These are phyloP conservation scores for Enteromius fasciolatus DNA, from an alignment of 2,797 vertebrate genomes.

Conservation along the genomic window DNA sequence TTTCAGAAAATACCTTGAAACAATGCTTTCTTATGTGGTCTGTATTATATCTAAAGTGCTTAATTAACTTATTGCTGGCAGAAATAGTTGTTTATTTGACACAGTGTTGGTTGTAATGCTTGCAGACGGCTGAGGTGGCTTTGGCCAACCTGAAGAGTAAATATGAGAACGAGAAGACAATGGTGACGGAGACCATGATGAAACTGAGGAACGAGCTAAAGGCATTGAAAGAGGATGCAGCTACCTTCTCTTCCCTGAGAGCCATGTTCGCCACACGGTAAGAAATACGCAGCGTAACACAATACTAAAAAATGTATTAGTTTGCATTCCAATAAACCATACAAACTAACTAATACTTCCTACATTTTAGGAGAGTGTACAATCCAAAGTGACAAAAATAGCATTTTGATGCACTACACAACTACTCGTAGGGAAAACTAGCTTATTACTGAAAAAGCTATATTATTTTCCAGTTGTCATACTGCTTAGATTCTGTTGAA, in stretches of 20 bases:
- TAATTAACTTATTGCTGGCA: not conserved
- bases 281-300: slow-evolving; percentile 45
- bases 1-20: not conserved
- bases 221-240: slow-evolving; percentile 95
- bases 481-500: not conserved
- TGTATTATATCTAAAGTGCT: not conserved
- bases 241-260: slow-evolving; percentile 96
- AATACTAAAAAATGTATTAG: not conserved
- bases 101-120: slow-evolving; percentile 11
- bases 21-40: not conserved
- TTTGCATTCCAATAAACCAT: not conserved
- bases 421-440: not conserved
- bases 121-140: slow-evolving; percentile 92
- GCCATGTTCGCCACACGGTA: slow-evolving; percentile 97
- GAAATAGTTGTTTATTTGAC: slow-evolving; percentile 17
- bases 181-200: slow-evolving; percentile 96
- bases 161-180: slow-evolving; percentile 93
- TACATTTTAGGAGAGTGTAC: not conserved
- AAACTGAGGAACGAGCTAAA: slow-evolving; percentile 96
- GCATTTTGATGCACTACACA: not conserved
- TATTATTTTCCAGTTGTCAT: not conserved
- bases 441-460: not conserved
- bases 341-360: not conserved
- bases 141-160: slow-evolving; percentile 96
- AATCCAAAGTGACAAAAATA: not conserved